Percentiles rank a stretch among this genome's conserved stretches.
These are phyloP conservation scores for Pteropus rufus DNA, from an alignment of 2,797 vertebrate species.

Conservation along the genomic window DNA sequence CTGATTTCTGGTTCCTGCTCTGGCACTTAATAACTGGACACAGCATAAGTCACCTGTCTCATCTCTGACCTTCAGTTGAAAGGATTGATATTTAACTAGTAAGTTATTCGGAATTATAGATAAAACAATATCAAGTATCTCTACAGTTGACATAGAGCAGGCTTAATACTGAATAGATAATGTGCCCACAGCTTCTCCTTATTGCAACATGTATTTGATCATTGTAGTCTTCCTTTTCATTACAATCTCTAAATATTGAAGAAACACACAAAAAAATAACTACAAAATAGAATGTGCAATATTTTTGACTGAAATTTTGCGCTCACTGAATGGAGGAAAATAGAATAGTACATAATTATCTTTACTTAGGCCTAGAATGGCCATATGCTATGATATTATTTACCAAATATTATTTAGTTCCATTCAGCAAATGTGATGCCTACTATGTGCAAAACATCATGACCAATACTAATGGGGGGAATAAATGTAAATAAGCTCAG, in stretches of 20 bases:
- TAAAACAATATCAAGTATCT: not conserved
- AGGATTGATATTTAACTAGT: not conserved
- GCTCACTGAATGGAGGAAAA: not conserved
- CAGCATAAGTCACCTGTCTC: not conserved
- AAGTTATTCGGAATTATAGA: not conserved
- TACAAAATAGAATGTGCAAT: not conserved
- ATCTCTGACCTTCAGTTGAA: not conserved
- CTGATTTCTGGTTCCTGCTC: not conserved
- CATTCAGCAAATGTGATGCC: slow-evolving; percentile 14
- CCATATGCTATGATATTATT: slow-evolving; percentile 1
- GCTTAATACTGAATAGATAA: not conserved
- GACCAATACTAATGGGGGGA: not conserved
- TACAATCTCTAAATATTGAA: not conserved
- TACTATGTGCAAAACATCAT: slow-evolving; percentile 12
- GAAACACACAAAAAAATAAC: slow-evolving; percentile 14
- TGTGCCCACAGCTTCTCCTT: not conserved
- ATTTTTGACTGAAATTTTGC: not conserved
- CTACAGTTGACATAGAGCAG: not conserved
- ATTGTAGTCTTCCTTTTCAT: not conserved
- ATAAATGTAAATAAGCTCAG: slow-evolving; percentile 5
- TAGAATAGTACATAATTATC: not conserved
- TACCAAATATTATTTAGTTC: slow-evolving; percentile 31
- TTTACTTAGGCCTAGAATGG: not conserved
- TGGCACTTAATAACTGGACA: not conserved
- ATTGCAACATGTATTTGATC: not conserved